These are phyloP conservation scores for Perca fluviatilis DNA, from an alignment of 2,113 vertebrate species.

Conservation along the genomic window DNA sequence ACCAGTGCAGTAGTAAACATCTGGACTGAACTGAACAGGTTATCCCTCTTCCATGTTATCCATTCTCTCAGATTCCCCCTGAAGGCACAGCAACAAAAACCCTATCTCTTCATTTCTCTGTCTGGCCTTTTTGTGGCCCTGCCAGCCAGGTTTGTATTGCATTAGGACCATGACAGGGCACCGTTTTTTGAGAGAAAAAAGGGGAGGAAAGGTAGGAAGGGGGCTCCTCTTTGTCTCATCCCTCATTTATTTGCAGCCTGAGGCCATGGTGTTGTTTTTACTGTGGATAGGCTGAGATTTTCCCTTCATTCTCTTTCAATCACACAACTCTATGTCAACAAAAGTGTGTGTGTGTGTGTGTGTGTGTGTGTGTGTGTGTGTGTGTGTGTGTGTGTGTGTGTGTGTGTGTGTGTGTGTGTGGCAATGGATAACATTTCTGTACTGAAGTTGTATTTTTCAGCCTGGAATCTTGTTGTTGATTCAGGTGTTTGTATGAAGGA, in stretches of 20 bases:
- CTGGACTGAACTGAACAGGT: conserved; percentile 13
- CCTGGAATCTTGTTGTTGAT: conserved; percentile 22
- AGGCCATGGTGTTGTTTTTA: conserved; percentile 58
- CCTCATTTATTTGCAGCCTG: conserved; percentile 66
- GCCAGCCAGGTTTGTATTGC: conserved; percentile 37
- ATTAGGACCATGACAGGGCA: conserved; percentile 39
- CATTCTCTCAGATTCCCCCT: background rate
- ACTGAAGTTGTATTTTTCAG: conserved; percentile 11
- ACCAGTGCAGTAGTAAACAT: background rate
- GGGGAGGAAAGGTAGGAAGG: conserved; percentile 24
- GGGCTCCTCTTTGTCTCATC: conserved; percentile 67
- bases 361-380: conserved; percentile 1
- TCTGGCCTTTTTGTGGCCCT: conserved; percentile 19
- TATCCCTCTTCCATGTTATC: conserved; percentile 2
- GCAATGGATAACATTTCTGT: conserved; percentile 26
- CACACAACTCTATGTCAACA: conserved; percentile 50
- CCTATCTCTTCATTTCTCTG: conserved; percentile 7
- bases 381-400: conserved; percentile 3
- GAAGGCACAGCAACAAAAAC: background rate
- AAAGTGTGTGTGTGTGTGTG: background rate
- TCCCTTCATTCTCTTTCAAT: conserved; percentile 32
- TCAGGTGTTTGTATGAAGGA: conserved; percentile 29
- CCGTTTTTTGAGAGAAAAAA: conserved; percentile 16
- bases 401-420: background rate
- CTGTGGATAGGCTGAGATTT: conserved; percentile 42